Evolutionary conservation across 1,140 invertebrate species (phyloP), one percentile per base, ranked within the genome.

Genomic region (Hycleus cichorii): DNA sequence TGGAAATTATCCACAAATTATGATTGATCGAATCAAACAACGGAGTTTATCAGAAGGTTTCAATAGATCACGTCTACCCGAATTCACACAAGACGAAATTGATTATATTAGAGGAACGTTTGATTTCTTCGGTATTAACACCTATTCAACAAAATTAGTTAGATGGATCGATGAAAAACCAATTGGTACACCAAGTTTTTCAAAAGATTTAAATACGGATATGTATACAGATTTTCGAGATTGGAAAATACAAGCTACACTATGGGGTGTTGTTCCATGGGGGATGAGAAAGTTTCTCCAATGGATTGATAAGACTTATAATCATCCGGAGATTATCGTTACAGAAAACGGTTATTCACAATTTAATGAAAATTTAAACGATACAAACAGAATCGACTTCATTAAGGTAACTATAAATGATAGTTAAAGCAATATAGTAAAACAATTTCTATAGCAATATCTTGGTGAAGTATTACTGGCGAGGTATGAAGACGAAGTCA

Each of bases 281-380:
- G 87, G 87, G 3, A 78, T 90, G 58, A 76, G 84, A 39, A 80
- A 80, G 58, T 67, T 83, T 24, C 71, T 90, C 12, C 82, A 81
- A 48, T 88, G 83, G 81, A 83, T 90, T 47, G 78, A 80, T 47
- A 77, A 80, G 24, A 78, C 80, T 39, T 90, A 89, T 67, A 78
- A 83, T 38, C 82, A 83, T 66, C 78, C 83, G 4, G 77, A 80
- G 25, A 80, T 90, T 11, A 82, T 86, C 51, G 78, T 90, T 1
- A 86, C 87, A 1, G 88, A 90, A 78, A 91, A 89, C 69, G 88
- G 88, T 1, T 76, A 79, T 59, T 77, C 77, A 8, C 78, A 81
- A 62, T 68, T 64, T 18, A 68, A 67, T 4, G 72, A 71, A 26
- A 32, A 32, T 32, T 25, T 81, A 4, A 58, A 78, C 11, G 83